Percentiles rank a stretch among this genome's conserved stretches.
These are phyloP conservation scores for Sebastes itinus DNA, from an alignment of 2,797 vertebrate species.

Conservation along the genomic window DNA sequence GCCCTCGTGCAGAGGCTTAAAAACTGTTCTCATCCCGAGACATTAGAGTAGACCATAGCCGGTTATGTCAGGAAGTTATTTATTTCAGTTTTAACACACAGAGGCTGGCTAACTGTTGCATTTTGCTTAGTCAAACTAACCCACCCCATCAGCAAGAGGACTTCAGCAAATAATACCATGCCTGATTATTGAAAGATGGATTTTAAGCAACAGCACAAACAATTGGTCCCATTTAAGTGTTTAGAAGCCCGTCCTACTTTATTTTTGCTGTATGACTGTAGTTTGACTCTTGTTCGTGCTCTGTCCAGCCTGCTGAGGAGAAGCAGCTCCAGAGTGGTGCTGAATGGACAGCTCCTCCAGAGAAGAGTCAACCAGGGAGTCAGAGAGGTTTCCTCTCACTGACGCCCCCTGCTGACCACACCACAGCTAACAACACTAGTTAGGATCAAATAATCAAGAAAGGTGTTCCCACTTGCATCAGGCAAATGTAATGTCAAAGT, in stretches of 20 bases:
- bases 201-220: neutral
- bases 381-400: constrained; percentile 35
- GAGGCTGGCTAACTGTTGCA: neutral
- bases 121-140: neutral
- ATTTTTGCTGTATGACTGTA: neutral
- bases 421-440: neutral
- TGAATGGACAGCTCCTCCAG: constrained; percentile 83
- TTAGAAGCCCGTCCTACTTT: neutral
- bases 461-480: neutral
- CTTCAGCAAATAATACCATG: neutral
- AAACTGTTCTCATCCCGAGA: neutral
- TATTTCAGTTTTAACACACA: neutral
- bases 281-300: neutral
- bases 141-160: neutral
- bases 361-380: constrained; percentile 12
- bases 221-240: neutral
- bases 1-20: no score
- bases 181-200: neutral
- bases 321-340: constrained; percentile 65
- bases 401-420: constrained; percentile 65
- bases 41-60: neutral
- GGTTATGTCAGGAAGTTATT: neutral
- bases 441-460: neutral
- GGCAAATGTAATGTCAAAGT: neutral
- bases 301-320: constrained; percentile 5